phyloP scores from a whole-genome alignment of 2,113 vertebrate genomes.

The Rhabdornis inornatus region DNA sequence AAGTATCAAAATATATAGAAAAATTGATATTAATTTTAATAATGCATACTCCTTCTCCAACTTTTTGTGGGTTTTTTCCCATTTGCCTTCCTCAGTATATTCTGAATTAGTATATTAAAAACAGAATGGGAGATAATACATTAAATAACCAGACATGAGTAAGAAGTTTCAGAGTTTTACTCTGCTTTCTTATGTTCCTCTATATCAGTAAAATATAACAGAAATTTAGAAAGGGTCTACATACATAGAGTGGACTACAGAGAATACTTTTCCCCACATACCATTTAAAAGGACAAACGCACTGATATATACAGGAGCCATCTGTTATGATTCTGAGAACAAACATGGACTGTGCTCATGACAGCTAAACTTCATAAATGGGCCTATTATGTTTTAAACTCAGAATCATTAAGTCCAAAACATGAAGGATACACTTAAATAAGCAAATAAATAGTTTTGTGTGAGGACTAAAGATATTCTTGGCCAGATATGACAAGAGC shows the following conservation, averaged over 20 bases:
- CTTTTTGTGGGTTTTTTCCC: fast-evolving
- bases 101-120: not conserved
- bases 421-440: not conserved
- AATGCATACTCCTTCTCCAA: not conserved
- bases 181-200: not conserved
- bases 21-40: not conserved
- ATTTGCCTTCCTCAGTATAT: not conserved
- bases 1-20: not conserved
- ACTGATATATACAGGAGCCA: not conserved
- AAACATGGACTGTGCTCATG: not conserved
- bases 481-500: not conserved
- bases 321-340: not conserved
- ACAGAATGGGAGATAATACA: not conserved
- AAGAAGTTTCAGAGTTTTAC: not conserved
- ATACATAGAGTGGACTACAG: too few relatives aligned
- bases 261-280: not conserved
- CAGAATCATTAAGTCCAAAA: not conserved
- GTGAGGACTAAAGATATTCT: not conserved
- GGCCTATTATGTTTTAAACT: not conserved
- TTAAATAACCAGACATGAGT: fast-evolving
- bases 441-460: not conserved
- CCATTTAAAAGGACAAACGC: not conserved
- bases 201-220: not conserved
- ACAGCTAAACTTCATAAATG: not conserved
- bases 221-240: not conserved